Conservation (phyloP, 2,888 invertebrate species). For the Tuta absoluta region DNA sequence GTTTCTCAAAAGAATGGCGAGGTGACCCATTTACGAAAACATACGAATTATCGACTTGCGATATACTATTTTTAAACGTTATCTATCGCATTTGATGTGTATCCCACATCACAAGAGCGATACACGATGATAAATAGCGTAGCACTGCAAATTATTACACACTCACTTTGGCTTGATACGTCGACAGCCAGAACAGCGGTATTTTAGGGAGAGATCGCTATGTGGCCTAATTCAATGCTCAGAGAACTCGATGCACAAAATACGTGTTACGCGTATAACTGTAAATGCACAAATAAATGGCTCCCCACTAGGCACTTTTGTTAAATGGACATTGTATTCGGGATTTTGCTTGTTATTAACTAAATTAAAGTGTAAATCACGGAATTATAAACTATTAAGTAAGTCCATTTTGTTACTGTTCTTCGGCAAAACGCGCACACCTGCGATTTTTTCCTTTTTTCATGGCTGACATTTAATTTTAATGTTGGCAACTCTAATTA, state of each 20-base stretch:
- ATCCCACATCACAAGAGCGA: slow-evolving; percentile 43
- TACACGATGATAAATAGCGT: slow-evolving; percentile 40
- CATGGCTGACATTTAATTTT: slow-evolving; percentile 31
- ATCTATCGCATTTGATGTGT: slow-evolving; percentile 52
- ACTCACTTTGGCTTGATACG: slow-evolving; percentile 80
- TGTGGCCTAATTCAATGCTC: slow-evolving; percentile 82
- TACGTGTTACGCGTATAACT: slow-evolving; percentile 81
- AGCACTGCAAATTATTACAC: slow-evolving; percentile 55
- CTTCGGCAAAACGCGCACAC: slow-evolving; percentile 59
- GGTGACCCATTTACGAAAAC: slow-evolving; percentile 81
- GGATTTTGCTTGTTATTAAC: slow-evolving; percentile 42
- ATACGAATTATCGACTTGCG: slow-evolving; percentile 75
- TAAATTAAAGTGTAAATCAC: slow-evolving; percentile 42
- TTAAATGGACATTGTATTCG: slow-evolving; percentile 43
- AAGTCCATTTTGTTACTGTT: slow-evolving; percentile 70
- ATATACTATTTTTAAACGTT: slow-evolving; percentile 63
- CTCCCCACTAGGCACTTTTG: slow-evolving; percentile 44
- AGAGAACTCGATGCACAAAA: slow-evolving; percentile 80
- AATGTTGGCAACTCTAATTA: slow-evolving; percentile 47
- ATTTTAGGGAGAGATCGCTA: slow-evolving; percentile 83
- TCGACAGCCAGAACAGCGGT: slow-evolving; percentile 82
- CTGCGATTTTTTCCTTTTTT: slow-evolving; percentile 58
- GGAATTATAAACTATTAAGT: slow-evolving; percentile 66
- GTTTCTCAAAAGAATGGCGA: slow-evolving; percentile 76
- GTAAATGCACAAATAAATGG: slow-evolving; percentile 76